Base-by-base conservation (phyloP, 2,888 invertebrate species). In the Dexiosoma caninum region DNA sequence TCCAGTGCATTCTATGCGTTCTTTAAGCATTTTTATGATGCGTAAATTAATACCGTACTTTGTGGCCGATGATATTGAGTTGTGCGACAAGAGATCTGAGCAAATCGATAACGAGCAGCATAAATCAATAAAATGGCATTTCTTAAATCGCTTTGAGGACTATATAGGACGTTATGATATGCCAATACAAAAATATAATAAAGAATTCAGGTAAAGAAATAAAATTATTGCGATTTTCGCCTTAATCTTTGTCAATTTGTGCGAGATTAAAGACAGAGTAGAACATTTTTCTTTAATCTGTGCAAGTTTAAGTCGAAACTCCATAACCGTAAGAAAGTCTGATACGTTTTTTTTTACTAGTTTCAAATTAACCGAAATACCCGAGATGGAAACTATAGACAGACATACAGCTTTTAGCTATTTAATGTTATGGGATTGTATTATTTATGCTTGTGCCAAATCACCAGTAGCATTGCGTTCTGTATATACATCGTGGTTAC, bases 381-480 rank as follows among this genome's bases (percentile, higher is more conserved):
- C 85, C n/a, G 86, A 88, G 40, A 81, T 89, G 62, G 81, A 85
- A 44, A 81, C 84, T 0, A 87, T 90, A 35, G 84, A 87, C 6
- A 83, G 78, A 14, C 84, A 87, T 19, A 84, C 85, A 5, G 87
- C 87, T 0, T 91, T 94, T 49, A 94, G 94, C 42, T 96, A 95
- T 90, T 90, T 96, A 84, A 91, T 96, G 79, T 89, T 94, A 55
- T 95, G 95, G 94, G 93, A 93, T 84, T 92, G 94, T 72, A 88
- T 95, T 51, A 90, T 95, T 80, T 89, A 92, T 64, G 92, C 94
- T 85, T 94, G 94, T 85, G 91, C 91, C 53, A 91, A 92, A 78
- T 94, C 96, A 12, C 92, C 94, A 23, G 92, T 93, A 3, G 94
- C 95, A 89, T 92, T 95, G 74, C 91, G 93, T 77, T 94, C 93